Conservation (phyloP, 1,140 invertebrate species). For the Vanessa tameamea region DNA sequence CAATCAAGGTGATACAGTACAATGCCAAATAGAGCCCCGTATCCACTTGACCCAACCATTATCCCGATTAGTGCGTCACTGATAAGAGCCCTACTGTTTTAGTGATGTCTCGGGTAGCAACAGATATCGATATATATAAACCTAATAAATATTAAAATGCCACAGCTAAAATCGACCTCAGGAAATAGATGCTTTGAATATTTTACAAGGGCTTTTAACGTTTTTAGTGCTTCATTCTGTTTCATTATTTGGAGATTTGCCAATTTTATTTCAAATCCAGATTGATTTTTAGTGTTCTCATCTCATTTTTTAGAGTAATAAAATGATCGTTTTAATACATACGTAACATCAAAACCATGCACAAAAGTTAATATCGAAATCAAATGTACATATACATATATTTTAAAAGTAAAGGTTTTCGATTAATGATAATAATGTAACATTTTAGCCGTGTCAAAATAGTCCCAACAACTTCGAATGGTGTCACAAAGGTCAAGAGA, state of each 20-base stretch:
- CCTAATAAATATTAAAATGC: not conserved
- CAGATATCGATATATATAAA: conserved; percentile 34
- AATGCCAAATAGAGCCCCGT: conserved; percentile 54
- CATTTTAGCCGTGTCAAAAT: too few relatives aligned
- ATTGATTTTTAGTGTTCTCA: not conserved
- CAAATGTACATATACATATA: too few relatives aligned
- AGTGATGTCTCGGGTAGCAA: conserved; percentile 30
- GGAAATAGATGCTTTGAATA: not conserved
- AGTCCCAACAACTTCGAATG: too few relatives aligned
- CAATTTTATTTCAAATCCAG: not conserved
- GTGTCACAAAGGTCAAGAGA: too few relatives aligned
- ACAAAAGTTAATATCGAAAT: too few relatives aligned
- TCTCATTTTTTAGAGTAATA: too few relatives aligned
- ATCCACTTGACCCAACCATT: conserved; percentile 58
- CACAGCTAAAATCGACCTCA: not conserved
- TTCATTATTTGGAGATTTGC: not conserved
- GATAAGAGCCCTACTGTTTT: conserved; percentile 42
- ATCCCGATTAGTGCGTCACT: conserved; percentile 51
- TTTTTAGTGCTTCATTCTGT: not conserved
- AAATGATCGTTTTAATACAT: too few relatives aligned
- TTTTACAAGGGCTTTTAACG: conserved; percentile 1
- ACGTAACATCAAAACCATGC: too few relatives aligned
- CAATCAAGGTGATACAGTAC: conserved; percentile 44
- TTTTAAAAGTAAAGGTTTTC: too few relatives aligned
- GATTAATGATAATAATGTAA: too few relatives aligned